A percentile compares a stretch with the other conserved stretches of the same genome.
phyloP scores from a whole-genome alignment of 2,888 invertebrate genomes.

The Mantis religiosa region DNA sequence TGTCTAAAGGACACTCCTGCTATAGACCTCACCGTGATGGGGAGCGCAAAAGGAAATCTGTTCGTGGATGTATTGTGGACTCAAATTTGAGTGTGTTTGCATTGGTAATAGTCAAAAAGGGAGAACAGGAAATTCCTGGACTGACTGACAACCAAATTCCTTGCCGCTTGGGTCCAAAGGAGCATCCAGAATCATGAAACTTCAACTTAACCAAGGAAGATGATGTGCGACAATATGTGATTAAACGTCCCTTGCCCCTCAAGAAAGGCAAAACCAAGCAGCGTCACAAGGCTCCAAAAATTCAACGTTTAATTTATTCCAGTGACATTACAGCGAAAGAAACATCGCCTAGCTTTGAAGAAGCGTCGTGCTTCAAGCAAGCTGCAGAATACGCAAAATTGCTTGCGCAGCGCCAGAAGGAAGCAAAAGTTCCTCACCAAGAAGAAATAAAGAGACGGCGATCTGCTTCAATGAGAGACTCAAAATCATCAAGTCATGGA shows the following conservation, averaged over 20 bases:
- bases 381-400: constrained; percentile 89
- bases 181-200: constrained; percentile 91
- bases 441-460: constrained; percentile 78
- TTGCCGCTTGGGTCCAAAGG: constrained; percentile 95
- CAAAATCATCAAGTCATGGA: constrained; percentile 75
- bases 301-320: constrained; percentile 94
- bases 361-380: constrained; percentile 76
- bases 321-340: constrained; percentile 77
- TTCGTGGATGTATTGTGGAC: constrained; percentile 98
- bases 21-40: constrained; percentile 92
- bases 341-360: constrained; percentile 83
- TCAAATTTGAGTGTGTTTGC: constrained; percentile 94
- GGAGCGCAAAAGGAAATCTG: constrained; percentile 96
- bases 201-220: constrained; percentile 96
- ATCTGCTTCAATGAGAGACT: constrained; percentile 80
- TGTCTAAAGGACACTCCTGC: constrained; percentile 95
- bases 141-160: constrained; percentile 92
- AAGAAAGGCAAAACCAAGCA: constrained; percentile 74
- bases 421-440: constrained; percentile 69
- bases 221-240: constrained; percentile 94
- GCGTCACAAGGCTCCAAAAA: constrained; percentile 83
- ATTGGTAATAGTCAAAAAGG: constrained; percentile 91
- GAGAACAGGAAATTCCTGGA: constrained; percentile 92
- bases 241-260: constrained; percentile 73
- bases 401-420: constrained; percentile 89